phyloP scores from a whole-genome alignment of 2,888 invertebrate species.

The Morpho deidamia region DNA sequence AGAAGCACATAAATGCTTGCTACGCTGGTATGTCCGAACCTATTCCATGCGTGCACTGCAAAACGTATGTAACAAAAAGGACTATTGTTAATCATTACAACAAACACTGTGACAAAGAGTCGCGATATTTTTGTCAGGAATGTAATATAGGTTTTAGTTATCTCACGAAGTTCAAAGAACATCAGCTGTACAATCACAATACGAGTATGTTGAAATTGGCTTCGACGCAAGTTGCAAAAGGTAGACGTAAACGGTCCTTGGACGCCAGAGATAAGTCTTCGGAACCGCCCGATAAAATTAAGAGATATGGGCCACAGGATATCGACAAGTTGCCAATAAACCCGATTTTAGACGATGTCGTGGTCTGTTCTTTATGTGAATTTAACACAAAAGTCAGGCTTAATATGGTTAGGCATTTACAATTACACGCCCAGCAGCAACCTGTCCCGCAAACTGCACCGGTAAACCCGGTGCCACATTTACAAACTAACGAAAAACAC shows the following conservation, averaged over 20 bases:
- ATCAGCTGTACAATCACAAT: constrained; percentile 35
- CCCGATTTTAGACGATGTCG: constrained; percentile 79
- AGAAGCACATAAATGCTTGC: constrained; percentile 37
- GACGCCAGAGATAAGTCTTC: constrained; percentile 11
- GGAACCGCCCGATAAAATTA: constrained; percentile 33
- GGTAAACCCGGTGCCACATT: constrained; percentile 89
- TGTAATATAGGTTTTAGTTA: constrained; percentile 29
- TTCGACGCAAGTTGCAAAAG: not conserved
- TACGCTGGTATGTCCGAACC: constrained; percentile 4
- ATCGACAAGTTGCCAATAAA: constrained; percentile 80
- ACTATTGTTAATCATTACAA: constrained; percentile 40
- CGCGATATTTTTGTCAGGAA: constrained; percentile 32
- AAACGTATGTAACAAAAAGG: constrained; percentile 15
- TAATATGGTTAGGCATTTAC: constrained; percentile 85
- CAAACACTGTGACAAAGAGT: not conserved
- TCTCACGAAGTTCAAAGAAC: constrained; percentile 30
- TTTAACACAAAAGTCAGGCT: constrained; percentile 84
- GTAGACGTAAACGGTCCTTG: constrained; percentile 18
- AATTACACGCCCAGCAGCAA: constrained; percentile 81
- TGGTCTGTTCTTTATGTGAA: constrained; percentile 82
- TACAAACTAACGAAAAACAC: constrained; percentile 87
- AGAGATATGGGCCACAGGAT: constrained; percentile 78
- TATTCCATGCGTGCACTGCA: constrained; percentile 33
- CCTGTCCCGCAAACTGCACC: constrained; percentile 83
- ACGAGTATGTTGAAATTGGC: not conserved